Evolutionary conservation across 2,113 vertebrate genomes (phyloP).

Genomic region (Zeus faber): DNA sequence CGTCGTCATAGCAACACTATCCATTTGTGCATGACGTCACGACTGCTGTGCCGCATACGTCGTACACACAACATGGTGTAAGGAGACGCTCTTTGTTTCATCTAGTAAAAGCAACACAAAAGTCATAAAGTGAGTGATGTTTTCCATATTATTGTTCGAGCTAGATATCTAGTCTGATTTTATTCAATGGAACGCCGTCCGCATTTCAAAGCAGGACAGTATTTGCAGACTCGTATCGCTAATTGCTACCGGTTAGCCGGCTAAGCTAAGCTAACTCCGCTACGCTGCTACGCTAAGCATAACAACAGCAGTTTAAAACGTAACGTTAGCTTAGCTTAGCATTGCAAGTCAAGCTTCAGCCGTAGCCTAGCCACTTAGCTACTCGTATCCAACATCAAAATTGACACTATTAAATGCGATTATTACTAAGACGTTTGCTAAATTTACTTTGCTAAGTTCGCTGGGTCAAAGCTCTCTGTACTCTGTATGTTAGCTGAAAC

Average conservation of each 20-base stretch:
- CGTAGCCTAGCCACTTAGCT: too few relatives aligned
- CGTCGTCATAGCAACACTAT: conserved; percentile 57
- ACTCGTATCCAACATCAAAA: too few relatives aligned
- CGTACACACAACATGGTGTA: conserved; percentile 49
- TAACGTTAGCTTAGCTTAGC: too few relatives aligned
- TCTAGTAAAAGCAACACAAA: conserved; percentile 42
- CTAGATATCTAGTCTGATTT: not conserved
- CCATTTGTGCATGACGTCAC: conserved; percentile 54
- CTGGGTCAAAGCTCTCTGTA: too few relatives aligned
- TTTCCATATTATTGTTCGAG: conserved; percentile 10
- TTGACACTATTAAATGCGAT: too few relatives aligned
- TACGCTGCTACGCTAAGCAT: not conserved
- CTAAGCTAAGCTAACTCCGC: conserved; percentile 32
- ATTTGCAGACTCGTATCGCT: not conserved
- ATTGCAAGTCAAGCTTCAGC: too few relatives aligned
- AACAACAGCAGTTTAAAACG: too few relatives aligned
- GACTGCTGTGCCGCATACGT: conserved; percentile 39
- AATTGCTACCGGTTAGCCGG: conserved; percentile 24
- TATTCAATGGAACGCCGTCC: not conserved
- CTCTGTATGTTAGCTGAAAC: too few relatives aligned
- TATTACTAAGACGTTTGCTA: too few relatives aligned
- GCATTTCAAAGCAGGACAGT: not conserved
- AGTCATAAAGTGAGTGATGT: conserved; percentile 67
- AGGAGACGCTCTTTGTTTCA: conserved; percentile 41
- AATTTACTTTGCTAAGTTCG: too few relatives aligned